Evolutionary conservation across 2,113 vertebrate species (phyloP).

Genomic region (Ameiurus melas): DNA sequence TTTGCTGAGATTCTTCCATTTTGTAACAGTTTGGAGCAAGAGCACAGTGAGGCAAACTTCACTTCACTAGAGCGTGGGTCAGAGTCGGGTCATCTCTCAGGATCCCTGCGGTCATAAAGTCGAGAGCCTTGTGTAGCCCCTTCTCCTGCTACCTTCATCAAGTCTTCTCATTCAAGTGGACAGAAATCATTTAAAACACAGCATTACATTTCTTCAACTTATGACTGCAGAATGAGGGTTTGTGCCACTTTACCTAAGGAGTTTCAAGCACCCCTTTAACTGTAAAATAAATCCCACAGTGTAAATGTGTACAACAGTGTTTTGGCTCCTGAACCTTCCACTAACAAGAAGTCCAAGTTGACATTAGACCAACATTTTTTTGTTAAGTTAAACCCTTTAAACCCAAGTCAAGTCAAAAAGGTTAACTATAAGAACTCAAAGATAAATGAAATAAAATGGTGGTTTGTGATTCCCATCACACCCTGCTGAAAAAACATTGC

Average conservation of each 20-base stretch:
- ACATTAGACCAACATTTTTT: neutral
- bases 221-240: neutral
- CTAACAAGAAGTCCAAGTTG: neutral
- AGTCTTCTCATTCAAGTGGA: slow-evolving; percentile 18
- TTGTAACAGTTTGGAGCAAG: slow-evolving; percentile 51
- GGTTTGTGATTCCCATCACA: neutral
- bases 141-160: neutral
- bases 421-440: neutral
- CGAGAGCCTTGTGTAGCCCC: slow-evolving; percentile 34
- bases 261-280: neutral
- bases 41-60: slow-evolving; percentile 52
- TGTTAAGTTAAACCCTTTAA: neutral
- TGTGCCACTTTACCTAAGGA: neutral
- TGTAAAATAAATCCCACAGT: neutral
- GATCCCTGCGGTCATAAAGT: slow-evolving; percentile 45
- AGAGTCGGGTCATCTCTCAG: slow-evolving; percentile 53
- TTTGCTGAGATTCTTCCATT: slow-evolving; percentile 56
- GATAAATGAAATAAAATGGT: neutral
- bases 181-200: neutral
- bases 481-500: no score
- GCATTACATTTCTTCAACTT: neutral
- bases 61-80: slow-evolving; percentile 54
- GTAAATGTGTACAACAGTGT: neutral
- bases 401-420: neutral
- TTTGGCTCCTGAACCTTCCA: neutral